These are phyloP conservation scores for Ceyx melanurus DNA, from an alignment of 2,113 vertebrate genomes.

Conservation along the genomic window DNA sequence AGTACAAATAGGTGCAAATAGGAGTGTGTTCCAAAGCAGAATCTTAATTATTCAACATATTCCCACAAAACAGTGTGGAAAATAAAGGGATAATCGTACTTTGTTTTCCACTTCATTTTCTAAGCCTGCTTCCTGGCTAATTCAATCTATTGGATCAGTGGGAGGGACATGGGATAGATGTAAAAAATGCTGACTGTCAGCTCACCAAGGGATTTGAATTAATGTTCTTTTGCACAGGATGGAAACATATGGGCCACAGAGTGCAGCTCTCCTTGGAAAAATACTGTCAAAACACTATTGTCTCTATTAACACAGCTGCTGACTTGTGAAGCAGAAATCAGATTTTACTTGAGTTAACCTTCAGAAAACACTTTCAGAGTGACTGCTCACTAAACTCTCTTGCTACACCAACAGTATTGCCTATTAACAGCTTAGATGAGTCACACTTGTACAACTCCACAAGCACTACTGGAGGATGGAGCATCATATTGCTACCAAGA, in stretches of 20 bases:
- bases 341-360: constrained; percentile 20
- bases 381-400: background rate
- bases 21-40: background rate
- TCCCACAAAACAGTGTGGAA: background rate
- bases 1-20: background rate
- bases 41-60: background rate
- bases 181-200: constrained; percentile 25
- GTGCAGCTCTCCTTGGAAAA: constrained; percentile 26
- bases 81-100: background rate
- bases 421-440: background rate
- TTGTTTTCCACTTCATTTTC: constrained; percentile 27
- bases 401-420: background rate
- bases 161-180: background rate
- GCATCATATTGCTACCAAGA: background rate
- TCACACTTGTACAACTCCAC: background rate
- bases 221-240: constrained; percentile 34
- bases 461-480: background rate
- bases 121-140: constrained; percentile 17
- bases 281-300: constrained; percentile 37
- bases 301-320: constrained; percentile 29
- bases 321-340: constrained; percentile 2
- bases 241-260: constrained; percentile 13
- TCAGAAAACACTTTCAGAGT: background rate
- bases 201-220: constrained; percentile 35
- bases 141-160: constrained; percentile 28